Conservation (phyloP, 2,888 invertebrate genomes). For the Atethmia centrago region DNA sequence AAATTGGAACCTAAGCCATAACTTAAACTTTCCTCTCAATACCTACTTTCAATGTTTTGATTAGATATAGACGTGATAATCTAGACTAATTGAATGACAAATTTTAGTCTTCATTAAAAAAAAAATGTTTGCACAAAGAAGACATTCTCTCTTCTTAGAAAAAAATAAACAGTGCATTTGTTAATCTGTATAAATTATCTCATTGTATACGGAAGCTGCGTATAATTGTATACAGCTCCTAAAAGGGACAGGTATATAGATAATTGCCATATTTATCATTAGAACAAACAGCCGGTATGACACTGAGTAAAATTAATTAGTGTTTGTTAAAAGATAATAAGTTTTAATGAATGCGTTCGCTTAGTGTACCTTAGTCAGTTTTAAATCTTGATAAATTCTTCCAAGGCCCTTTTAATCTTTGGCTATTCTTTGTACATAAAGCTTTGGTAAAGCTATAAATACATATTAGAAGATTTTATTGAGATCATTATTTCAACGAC, state of each 20-base stretch:
- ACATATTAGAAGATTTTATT: neutral
- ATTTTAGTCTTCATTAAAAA: neutral
- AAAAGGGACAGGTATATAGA: slow-evolving; percentile 52
- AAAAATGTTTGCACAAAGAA: neutral
- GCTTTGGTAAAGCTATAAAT: neutral
- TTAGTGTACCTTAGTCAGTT: slow-evolving; percentile 42
- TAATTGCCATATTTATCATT: slow-evolving; percentile 78
- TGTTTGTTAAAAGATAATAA: slow-evolving; percentile 70
- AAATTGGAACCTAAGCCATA: neutral
- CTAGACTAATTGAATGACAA: neutral
- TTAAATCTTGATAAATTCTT: slow-evolving; percentile 56
- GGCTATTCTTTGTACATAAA: neutral
- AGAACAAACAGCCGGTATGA: slow-evolving; percentile 72
- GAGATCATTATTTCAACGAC: neutral
- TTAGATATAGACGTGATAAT: neutral
- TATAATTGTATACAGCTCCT: slow-evolving; percentile 43
- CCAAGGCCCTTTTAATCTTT: slow-evolving; percentile 2
- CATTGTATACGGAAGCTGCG: slow-evolving; percentile 14
- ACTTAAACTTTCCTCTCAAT: neutral
- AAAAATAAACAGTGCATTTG: slow-evolving; percentile 1
- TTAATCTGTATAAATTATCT: slow-evolving; percentile 29
- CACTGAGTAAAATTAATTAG: slow-evolving; percentile 73
- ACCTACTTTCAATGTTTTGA: neutral
- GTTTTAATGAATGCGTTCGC: slow-evolving; percentile 61
- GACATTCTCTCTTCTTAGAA: neutral